Percentiles rank a stretch among this genome's conserved stretches.
Conservation (phyloP, 2,797 vertebrate species). For the Benthosema pterotum region DNA sequence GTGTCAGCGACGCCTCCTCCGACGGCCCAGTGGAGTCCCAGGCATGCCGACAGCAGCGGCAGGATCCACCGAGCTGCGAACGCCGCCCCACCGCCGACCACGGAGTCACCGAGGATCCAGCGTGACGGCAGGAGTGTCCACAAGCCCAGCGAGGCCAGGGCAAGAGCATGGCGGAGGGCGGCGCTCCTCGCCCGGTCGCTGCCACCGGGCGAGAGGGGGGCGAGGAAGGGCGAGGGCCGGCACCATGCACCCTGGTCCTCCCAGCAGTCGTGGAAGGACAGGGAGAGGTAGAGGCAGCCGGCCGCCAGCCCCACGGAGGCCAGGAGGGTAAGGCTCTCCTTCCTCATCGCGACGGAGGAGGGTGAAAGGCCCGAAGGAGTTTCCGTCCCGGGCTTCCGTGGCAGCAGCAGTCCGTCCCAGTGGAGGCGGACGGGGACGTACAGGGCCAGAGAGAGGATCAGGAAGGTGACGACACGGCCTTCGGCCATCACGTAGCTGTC, state of each 20-base stretch:
- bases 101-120: conserved; percentile 94
- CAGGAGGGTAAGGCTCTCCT: conserved; percentile 78
- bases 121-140: conserved; percentile 83
- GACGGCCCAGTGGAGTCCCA: conserved; percentile 91
- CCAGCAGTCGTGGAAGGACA: conserved; percentile 90
- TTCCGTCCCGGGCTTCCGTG: conserved; percentile 65
- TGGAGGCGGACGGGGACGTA: conserved; percentile 85
- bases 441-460: conserved; percentile 84
- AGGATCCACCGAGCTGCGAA: conserved; percentile 90
- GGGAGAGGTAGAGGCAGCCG: conserved; percentile 83
- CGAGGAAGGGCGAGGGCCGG: conserved; percentile 88
- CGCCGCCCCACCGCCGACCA: conserved; percentile 78
- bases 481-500: conserved; percentile 95
- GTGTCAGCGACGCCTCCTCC: no score
- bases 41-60: conserved; percentile 83
- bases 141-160: conserved; percentile 80
- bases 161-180: no score
- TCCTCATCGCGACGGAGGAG: conserved; percentile 74
- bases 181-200: no score
- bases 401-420: conserved; percentile 86
- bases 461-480: conserved; percentile 86
- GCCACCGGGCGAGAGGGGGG: conserved; percentile 87
- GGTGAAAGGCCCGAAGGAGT: conserved; percentile 53
- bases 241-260: conserved; percentile 93
- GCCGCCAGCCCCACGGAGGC: conserved; percentile 78